phyloP scores from a whole-genome alignment of 2,888 invertebrate species.

The Parnassius mnemosyne region DNA sequence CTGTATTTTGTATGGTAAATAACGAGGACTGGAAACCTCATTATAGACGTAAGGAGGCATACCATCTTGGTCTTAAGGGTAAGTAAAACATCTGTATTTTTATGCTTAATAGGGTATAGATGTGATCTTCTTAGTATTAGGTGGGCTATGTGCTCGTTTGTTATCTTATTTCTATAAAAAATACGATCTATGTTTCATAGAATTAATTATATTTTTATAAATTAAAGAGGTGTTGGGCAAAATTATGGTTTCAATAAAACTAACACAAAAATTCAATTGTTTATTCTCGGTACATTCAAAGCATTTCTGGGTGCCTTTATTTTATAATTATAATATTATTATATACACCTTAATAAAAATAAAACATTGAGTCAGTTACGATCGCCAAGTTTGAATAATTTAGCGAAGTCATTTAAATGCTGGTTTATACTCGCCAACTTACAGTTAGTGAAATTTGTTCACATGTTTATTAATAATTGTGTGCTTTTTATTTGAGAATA shows the following conservation, averaged over 20 bases:
- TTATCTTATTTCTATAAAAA: too few species aligned
- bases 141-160: too few species aligned
- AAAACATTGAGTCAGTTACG: conserved; percentile 27
- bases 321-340: conserved; percentile 50
- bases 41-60: too few species aligned
- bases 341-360: conserved; percentile 54
- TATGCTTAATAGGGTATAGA: too few species aligned
- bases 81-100: too few species aligned
- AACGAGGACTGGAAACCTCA: not conserved
- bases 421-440: conserved; percentile 1
- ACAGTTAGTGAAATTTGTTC: not conserved
- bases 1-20: too few species aligned
- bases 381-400: conserved; percentile 17
- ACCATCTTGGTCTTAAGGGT: too few species aligned
- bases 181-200: not conserved
- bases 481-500: conserved; percentile 2
- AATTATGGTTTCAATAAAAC: conserved; percentile 35
- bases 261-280: conserved; percentile 51
- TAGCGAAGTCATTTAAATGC: conserved; percentile 23
- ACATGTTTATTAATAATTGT: not conserved
- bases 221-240: too few species aligned
- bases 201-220: not conserved
- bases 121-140: too few species aligned
- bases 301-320: conserved; percentile 56
- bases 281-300: conserved; percentile 78